Evolutionary conservation across 1,140 invertebrate genomes (phyloP), one percentile per base, ranked within the genome.

Genomic region (Vanessa atalanta): DNA sequence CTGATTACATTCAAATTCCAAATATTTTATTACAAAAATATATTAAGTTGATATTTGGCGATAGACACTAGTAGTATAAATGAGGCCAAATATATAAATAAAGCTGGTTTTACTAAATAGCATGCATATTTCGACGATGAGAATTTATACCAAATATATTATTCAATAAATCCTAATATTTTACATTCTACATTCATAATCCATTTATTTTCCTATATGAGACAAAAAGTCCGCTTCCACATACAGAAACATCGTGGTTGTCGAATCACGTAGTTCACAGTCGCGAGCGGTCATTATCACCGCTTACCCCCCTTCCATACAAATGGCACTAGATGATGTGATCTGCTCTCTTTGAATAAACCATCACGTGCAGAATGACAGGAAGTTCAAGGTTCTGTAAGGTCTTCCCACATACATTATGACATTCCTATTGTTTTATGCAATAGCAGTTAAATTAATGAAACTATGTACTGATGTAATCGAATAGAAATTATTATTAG

Each of bases 311-410:
- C 63, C 69, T 67, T 73, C 74, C 82, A 83, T 83, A 83, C 82
- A 82, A 80, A 83, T 80, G 68, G 71, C 57, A 55, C 31, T 65
- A 57, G 65, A 61, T 51, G 65, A 65, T 65, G 48, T 43, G 75
- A 72, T 69, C 75, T 70, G 75, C 68, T 63, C 47, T 75, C 70
- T 63, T 67, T 76, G 78, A 82, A 78, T 78, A 70, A 81, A 75
- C 69, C 72, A 76, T 72, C 48, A 48, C 53, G 71, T 20, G 20
- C 60, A 9, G 65, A 70, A 69, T 69, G 51, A 50, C 79, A 79
- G 81, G 81, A 83, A 83, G 79, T 83, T 83, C 81, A 83, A 83
- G 81, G 81, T 75, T 80, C 70, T 73, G 55, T 65, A 70, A 72
- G 74, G 72, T 71, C 66, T 65, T 70, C 63, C 23, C 64, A 73